These are phyloP conservation scores for Ptilorrhoa leucosticta DNA, from an alignment of 2,113 vertebrate genomes.

Conservation along the genomic window DNA sequence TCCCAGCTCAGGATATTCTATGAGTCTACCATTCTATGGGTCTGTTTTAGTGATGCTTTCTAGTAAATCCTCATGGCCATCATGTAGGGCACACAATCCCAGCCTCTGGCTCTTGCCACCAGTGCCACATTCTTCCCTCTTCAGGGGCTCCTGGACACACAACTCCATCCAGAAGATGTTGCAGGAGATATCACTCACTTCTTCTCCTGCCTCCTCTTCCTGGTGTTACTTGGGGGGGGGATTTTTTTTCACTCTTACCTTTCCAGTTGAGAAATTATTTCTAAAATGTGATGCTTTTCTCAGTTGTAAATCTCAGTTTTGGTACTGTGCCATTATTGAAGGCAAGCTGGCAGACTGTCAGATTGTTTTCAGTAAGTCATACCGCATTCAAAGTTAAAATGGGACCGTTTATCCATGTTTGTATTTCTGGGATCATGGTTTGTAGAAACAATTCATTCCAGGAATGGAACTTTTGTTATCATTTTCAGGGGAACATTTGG, in stretches of 20 bases:
- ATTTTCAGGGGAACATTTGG: constrained; percentile 46
- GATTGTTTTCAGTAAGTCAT: constrained; percentile 62
- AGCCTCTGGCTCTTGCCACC: neutral
- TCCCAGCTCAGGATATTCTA: neutral
- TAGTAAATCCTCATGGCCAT: neutral
- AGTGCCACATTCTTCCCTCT: fast-evolving
- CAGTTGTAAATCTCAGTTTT: neutral
- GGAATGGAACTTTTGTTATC: constrained; percentile 60
- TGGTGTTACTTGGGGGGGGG: neutral
- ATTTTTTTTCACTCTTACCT: neutral
- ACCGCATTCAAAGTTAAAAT: constrained; percentile 45
- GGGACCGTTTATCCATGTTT: constrained; percentile 66
- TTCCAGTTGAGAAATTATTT: constrained; percentile 7
- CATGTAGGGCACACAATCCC: neutral
- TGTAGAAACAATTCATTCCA: constrained; percentile 59
- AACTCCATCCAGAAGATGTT: neutral
- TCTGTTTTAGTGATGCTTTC: neutral
- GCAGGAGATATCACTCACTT: fast-evolving
- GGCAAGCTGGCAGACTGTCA: constrained; percentile 58
- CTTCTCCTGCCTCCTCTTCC: neutral
- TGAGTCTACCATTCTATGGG: fast-evolving
- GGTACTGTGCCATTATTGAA: constrained; percentile 57
- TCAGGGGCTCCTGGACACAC: neutral
- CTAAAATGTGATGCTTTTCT: neutral
- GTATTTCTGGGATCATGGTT: constrained; percentile 50